phyloP scores from a whole-genome alignment of 2,797 vertebrate genomes.

The Falco berigora region DNA sequence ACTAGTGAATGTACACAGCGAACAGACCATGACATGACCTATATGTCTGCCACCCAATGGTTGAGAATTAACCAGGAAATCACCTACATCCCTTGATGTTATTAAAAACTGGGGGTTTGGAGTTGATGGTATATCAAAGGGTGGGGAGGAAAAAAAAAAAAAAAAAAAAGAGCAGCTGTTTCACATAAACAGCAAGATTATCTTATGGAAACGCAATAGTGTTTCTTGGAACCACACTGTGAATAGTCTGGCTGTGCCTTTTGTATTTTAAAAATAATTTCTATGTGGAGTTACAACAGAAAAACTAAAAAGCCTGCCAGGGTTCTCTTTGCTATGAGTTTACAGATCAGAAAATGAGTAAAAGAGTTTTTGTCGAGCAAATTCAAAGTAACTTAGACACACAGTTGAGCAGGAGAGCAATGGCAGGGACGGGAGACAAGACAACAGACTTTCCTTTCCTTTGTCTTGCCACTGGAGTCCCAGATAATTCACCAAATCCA shows the following conservation, averaged over 20 bases:
- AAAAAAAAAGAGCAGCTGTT: neutral
- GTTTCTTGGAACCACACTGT: conserved; percentile 32
- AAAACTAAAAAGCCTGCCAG: conserved; percentile 23
- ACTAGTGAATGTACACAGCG: conserved; percentile 13
- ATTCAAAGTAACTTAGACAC: conserved; percentile 24
- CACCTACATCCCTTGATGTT: neutral
- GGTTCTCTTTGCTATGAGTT: neutral
- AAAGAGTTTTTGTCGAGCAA: conserved; percentile 31
- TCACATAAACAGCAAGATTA: conserved; percentile 8
- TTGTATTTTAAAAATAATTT: conserved; percentile 42
- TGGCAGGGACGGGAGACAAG: neutral
- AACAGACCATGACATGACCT: conserved; percentile 14
- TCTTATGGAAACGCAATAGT: neutral
- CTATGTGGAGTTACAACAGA: conserved; percentile 8
- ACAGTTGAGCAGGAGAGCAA: neutral
- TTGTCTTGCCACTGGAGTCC: conserved; percentile 8
- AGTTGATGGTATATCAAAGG: neutral
- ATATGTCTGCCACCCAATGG: neutral
- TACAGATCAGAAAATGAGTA: neutral
- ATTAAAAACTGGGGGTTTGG: neutral
- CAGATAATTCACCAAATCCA: conserved; percentile 38
- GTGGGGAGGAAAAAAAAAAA: neutral
- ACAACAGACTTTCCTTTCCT: conserved; percentile 38
- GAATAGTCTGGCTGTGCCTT: conserved; percentile 24
- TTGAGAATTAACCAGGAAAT: conserved; percentile 49